Base-by-base conservation (phyloP, 2,888 invertebrate genomes). In the Thera obeliscata region DNA sequence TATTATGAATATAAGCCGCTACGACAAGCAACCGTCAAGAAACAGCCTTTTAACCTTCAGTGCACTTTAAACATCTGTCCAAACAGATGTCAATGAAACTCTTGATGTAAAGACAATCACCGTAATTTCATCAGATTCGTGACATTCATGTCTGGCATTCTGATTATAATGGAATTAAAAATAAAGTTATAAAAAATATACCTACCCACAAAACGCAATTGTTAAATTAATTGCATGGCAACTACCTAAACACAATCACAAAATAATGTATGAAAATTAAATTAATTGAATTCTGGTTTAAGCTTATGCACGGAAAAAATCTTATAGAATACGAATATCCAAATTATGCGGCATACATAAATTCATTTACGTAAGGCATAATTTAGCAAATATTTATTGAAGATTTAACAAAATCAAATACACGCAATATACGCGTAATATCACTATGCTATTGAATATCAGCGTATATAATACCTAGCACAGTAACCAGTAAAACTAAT, bases 41-140 rank as follows among this genome's bases (percentile, higher is more conserved):
- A 63, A 64, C 66, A 60, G 65, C 11, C 55, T 43, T 73, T 72
- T 72, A 77, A 81, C 80, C 80, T 82, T 80, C 75, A 63, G 48
- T 75, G 62, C 50, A 78, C 70, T 76, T 70, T 69, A 72, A 71
- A 73, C 84, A 82, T 74, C 81, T 83, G 82, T 78, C 58, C 74
- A 82, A 80, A 84, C 78, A 78, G 62, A 65, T 74, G 73, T 79
- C 75, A 80, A 74, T 77, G 73, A 76, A 71, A 71, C 76, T 69
- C 57, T 71, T 76, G 73, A 78, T 73, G 66, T 50, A 65, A 60
- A 79, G 74, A 80, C 76, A 81, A 81, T 82, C 69, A 76, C 75
- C 64, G 75, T 77, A 78, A 78, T 81, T 82, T 81, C 75, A 78
- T 81, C 78, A 79, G 77, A 70, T 74, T 52, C 55, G 22, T 67